Percentiles rank a stretch among this genome's conserved stretches.
phyloP scores from a whole-genome alignment of 2,888 invertebrate genomes.

The Nemotelus pantherinus region DNA sequence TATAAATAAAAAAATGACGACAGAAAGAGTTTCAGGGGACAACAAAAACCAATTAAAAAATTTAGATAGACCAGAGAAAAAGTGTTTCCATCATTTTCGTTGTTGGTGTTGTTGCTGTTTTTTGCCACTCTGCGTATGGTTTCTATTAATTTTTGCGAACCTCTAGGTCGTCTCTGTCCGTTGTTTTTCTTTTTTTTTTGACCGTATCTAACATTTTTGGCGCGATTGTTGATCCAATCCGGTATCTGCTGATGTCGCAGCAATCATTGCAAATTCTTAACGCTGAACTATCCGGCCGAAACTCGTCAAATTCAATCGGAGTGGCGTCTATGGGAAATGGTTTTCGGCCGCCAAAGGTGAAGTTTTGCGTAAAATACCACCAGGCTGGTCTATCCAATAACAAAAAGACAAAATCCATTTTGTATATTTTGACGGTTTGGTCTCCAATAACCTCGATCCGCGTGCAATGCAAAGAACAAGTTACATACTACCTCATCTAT shows the following conservation, averaged over 20 bases:
- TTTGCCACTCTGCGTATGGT: not conserved
- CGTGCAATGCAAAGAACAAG: too few species aligned
- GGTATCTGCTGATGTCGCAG: not conserved
- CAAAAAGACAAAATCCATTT: too few species aligned
- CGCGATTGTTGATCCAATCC: not conserved
- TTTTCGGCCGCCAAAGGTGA: too few species aligned
- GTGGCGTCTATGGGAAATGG: too few species aligned
- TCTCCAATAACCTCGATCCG: too few species aligned
- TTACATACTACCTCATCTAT: too few species aligned
- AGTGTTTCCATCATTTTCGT: not conserved
- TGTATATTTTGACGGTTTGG: too few species aligned
- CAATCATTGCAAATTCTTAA: not conserved
- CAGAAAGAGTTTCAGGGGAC: not conserved
- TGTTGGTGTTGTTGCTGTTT: not conserved
- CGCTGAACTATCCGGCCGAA: too few species aligned
- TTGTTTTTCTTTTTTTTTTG: not conserved
- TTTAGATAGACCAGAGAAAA: not conserved
- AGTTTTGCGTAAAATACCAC: too few species aligned
- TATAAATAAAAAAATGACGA: constrained; percentile 2
- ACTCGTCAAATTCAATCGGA: too few species aligned
- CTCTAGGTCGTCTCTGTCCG: not conserved
- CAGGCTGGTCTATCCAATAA: too few species aligned
- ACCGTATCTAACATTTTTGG: not conserved
- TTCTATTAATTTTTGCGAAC: too few species aligned
- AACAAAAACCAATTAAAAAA: constrained; percentile 42